phyloP scores from a whole-genome alignment of 2,797 vertebrate genomes.

The Meda fulgida region DNA sequence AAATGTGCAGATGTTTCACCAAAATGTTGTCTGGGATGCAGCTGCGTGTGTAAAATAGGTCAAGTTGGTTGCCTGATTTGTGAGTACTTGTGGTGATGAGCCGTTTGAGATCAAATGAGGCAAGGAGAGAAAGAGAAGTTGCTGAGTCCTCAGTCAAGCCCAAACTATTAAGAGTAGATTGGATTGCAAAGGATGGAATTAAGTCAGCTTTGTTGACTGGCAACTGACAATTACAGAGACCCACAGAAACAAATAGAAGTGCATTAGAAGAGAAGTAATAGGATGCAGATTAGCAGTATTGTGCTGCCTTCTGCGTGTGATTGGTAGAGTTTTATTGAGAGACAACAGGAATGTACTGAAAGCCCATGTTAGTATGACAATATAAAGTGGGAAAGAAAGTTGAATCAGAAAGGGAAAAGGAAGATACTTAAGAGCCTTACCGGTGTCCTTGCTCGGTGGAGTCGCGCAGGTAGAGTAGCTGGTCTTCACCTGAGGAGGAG shows the following conservation, averaged over 20 bases:
- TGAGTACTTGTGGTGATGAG: too few species aligned
- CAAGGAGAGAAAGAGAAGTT: too few species aligned
- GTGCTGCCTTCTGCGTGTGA: not conserved
- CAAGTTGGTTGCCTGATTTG: too few species aligned
- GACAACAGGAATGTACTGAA: not conserved
- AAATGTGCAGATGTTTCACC: too few species aligned
- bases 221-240: not conserved
- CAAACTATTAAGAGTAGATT: too few species aligned
- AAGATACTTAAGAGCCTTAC: not conserved
- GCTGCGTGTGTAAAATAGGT: too few species aligned
- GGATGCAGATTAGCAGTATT: not conserved
- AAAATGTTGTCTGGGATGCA: too few species aligned
- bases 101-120: too few species aligned
- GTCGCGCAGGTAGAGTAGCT: not conserved
- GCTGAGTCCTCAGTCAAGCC: too few species aligned
- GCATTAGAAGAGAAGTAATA: not conserved
- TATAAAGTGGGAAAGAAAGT: not conserved
- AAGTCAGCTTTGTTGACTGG: too few species aligned
- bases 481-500: not conserved
- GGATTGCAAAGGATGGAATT: too few species aligned
- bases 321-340: not conserved
- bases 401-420: not conserved
- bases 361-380: too few species aligned
- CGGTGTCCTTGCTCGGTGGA: not conserved
- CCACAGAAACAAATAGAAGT: not conserved